Evolutionary conservation across 2,113 vertebrate genomes (phyloP), one percentile per base, ranked within the genome.

Genomic region (Callithrix jacchus): DNA sequence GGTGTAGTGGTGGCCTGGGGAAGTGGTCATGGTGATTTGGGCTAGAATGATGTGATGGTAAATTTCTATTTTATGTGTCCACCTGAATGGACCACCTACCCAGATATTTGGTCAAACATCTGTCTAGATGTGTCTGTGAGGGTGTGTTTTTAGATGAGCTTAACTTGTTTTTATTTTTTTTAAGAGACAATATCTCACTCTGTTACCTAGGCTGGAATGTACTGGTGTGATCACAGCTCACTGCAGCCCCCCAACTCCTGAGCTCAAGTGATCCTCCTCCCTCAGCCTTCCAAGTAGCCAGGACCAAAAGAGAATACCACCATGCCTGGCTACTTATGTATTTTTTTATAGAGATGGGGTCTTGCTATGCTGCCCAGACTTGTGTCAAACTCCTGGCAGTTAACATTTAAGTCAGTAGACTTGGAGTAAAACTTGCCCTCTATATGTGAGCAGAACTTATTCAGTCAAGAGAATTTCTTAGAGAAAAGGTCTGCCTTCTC

Each of bases 21-120:
- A 3, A 6, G 5, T 7, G 8, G 35, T 0, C 9, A 0, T 13
- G 8, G 32, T 3, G 1, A 42, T 20, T 45, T 25, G 37, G n/a
- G 13, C 16, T 56, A 25, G n/a, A 45, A 45, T 0, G 12, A 4
- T 5, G 9, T 47, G 64, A 9, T 30, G 27, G 1, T 0, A 12
- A 7, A 17, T 68, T 64, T 0, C 11, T 7, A 13, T 68, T 64
- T 5, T 49, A 8, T 9, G 18, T 3, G 0, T 42, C 30, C 1
- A 9, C 13, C 47, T 18, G 49, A 14, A 56, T 35, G 37, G 6
- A 10, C 1, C 23, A 42, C 0, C 16, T 12, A 6, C 21, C 35
- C 30, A 30, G 17, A 7, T 20, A 18, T 37, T 86, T 86, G 11
- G 5, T 17, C 49, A 89, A 68, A 47, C 0, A 12, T 8, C 49